Base-by-base conservation (phyloP, 2,113 vertebrate genomes). In the Albula glossodonta region DNA sequence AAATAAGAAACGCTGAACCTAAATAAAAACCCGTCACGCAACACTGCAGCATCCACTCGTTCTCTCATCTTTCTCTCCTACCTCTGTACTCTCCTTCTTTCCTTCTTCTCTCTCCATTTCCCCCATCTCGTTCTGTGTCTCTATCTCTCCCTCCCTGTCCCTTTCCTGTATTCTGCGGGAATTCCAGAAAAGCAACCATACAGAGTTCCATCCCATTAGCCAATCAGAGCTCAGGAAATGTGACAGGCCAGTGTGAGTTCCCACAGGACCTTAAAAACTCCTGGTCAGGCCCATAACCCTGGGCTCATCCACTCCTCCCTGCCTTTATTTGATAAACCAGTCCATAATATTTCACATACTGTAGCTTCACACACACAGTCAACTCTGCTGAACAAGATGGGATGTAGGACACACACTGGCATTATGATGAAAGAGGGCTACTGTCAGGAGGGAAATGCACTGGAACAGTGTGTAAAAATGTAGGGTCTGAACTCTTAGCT, bases 171-270 rank as follows among this genome's bases (percentile, higher is more conserved):
- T 19, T 70, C 31, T 78, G 25, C 48, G 77, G 77, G 77, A 78
- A 78, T 78, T 49, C 25, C 77, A 48, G 11, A 78, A 78, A n/a
- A 78, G 60, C 60, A 12, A 19, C 60, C 60, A 15, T 4, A 56
- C 7, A 19, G 60, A 19, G 60, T 15, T 31, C 19, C 4, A 22
- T 70, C 63, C 22, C 19, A 70, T 74, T n/a, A 74, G 48, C 78
- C 78, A 79, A 78, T 78, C 77, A 78, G 77, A 78, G 31, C 41
- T 4, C 77, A 78, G 77, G 41, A 78, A 78, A 78, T 48, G 77
- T 15, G 31, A 10, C 25, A 48, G 41, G 77, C 31, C 41, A 41
- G 22, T 49, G 31, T 12, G 31, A 3, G 22, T 78, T 78, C 77
- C 31, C 77, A 78, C 25, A 78, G 41, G 77, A 48, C 9, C n/a